Percentiles rank a stretch among this genome's conserved stretches.
Evolutionary conservation across 2,797 vertebrate species (phyloP).

Genomic region (Lacerta agilis): DNA sequence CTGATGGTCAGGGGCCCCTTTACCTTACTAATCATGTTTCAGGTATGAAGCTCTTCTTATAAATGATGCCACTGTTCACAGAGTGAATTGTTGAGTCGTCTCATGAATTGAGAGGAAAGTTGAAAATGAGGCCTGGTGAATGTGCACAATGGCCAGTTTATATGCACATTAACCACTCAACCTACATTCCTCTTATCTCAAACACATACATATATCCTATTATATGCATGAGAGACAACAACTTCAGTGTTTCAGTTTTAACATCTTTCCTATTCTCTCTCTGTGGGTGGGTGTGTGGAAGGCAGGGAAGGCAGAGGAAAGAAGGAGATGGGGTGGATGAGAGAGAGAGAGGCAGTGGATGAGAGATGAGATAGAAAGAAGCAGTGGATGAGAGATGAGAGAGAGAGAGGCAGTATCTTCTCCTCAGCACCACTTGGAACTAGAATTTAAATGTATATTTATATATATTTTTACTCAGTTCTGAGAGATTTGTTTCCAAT

Average conservation of each 20-base stretch:
- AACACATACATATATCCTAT: not conserved
- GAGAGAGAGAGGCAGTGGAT: too few relatives aligned
- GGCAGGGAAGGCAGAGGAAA: too few relatives aligned
- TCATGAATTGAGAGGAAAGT: not conserved
- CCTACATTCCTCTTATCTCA: too few relatives aligned
- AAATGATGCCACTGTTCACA: not conserved
- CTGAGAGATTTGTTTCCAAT: conserved; percentile 63
- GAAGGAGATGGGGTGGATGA: too few relatives aligned
- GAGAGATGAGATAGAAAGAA: not conserved
- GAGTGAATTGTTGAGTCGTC: not conserved
- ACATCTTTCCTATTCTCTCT: not conserved
- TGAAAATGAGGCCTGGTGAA: too few relatives aligned
- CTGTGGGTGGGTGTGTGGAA: not conserved
- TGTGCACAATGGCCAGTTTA: too few relatives aligned
- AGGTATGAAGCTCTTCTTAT: not conserved
- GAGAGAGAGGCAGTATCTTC: not conserved
- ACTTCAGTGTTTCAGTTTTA: conserved; percentile 4
- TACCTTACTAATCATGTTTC: not conserved
- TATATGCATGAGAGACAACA: conserved; percentile 23
- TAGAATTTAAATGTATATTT: conserved; percentile 69
- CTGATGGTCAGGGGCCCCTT: too few relatives aligned
- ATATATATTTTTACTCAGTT: conserved; percentile 68
- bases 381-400: not conserved
- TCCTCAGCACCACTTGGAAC: conserved; percentile 32
- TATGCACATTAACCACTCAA: too few relatives aligned